Evolutionary conservation across 2,888 invertebrate species (phyloP).

Genomic region (Itoplectis maculator): DNA sequence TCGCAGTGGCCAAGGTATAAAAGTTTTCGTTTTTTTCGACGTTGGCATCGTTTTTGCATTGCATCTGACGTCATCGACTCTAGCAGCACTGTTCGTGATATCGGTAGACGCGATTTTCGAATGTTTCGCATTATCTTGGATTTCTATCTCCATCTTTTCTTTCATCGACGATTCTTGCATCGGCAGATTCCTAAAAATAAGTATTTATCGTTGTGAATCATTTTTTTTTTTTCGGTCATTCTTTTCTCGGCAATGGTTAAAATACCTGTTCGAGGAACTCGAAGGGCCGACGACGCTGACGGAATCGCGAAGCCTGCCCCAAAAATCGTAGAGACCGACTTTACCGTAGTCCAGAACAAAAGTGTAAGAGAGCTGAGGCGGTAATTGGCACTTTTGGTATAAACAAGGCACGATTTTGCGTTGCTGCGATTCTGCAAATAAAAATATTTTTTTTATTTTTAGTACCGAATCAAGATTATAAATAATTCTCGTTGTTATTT

Average conservation of each 20-base stretch:
- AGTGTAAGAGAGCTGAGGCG: constrained; percentile 88
- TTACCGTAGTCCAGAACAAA: constrained; percentile 88
- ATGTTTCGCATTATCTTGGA: not conserved
- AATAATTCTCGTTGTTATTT: constrained; percentile 78
- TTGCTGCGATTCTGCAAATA: constrained; percentile 84
- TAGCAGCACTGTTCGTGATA: not conserved
- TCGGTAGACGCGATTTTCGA: not conserved
- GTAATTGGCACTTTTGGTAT: constrained; percentile 88
- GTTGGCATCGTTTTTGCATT: constrained; percentile 9
- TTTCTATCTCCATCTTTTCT: not conserved
- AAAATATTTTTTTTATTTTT: constrained; percentile 2
- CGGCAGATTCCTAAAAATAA: constrained; percentile 32
- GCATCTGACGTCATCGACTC: not conserved
- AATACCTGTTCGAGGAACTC: constrained; percentile 49
- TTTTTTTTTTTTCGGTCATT: not conserved
- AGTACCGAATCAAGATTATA: constrained; percentile 60
- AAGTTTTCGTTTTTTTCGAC: constrained; percentile 52
- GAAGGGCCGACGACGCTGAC: constrained; percentile 78
- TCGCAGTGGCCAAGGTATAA: constrained; percentile 64
- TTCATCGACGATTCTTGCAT: constrained; percentile 28
- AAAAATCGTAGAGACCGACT: constrained; percentile 88
- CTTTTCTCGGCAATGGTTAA: not conserved
- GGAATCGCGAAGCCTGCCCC: constrained; percentile 88
- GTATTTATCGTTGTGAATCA: not conserved
- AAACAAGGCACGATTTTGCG: constrained; percentile 91